Base-by-base conservation (phyloP, 2,888 invertebrate species). In the Smittia sp. region DNA sequence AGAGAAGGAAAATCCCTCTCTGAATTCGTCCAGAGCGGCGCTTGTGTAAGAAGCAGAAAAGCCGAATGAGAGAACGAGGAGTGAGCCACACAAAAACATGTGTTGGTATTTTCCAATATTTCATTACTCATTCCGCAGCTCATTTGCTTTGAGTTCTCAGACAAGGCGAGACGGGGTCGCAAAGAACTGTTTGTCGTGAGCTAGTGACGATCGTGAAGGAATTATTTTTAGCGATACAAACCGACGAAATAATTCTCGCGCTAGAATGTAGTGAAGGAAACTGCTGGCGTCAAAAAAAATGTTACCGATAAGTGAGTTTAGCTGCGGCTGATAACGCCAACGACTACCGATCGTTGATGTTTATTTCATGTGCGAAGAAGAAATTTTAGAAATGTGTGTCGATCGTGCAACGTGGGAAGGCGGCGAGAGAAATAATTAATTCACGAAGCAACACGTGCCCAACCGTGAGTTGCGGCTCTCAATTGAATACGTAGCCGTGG, bases 1-100 rank as follows among this genome's bases (percentile, higher is more conserved):
- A 46, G 46, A 46, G 46, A 46, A 46, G 46, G 46, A 46, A 46
- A 46, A n/a, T 15, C 46, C 46, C 46, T 46, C 46, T n/a, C 46
- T n/a, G 46, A 46, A 46, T 3, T 15, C 46, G 11, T 46, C 46
- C 11, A 46, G 46, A 46, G 46, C 46, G 46, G 46, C 11, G 11
- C 11, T n/a, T 46, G n/a, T 46, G n/a, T 46, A 15, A 46, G 46
- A 46, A 11, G 46, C 15, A 11, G 46, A 46, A 46, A 46, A n/a
- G 32, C 32, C 32, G 32, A 32, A 6, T 32, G 32, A 32, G 32
- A 32, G 32, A 32, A 32, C 32, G 32, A 32, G 32, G 32, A 32
- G 32, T 9, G 32, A 32, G 32, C 6, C 11, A 46, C n/a, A 15
- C 4, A n/a, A 11, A 46, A 46, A 46, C 46, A 46, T 46, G 46